Evolutionary conservation across 2,888 invertebrate genomes (phyloP), one percentile per base, ranked within the genome.

Genomic region (Pseudoips prasinana): DNA sequence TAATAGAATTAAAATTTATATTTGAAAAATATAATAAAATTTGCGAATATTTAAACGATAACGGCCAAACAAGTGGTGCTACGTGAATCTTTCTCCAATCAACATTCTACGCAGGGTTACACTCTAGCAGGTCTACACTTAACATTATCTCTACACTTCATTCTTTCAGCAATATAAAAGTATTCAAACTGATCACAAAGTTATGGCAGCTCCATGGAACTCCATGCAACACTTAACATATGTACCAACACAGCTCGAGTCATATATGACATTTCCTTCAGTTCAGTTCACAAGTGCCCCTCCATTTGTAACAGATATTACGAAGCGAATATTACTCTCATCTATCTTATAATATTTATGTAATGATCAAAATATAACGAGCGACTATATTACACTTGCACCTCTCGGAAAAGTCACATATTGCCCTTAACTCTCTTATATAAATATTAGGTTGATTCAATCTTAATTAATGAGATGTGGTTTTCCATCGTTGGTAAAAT

Each of bases 111-210:
- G 77, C 83, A 81, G 70, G n/a, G 55, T 72, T 75, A 78, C 72
- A 82, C 66, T 81, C 87, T 88, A 88, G 86, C 88, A 84, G 67
- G 74, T 85, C 88, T 87, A 88, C 68, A 66, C 85, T 86, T 87
- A 85, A 77, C 72, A 79, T 73, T 82, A 83, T 69, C 64, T 73
- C 71, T 78, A 77, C 73, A 73, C 65, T 76, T 74, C 75, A 78
- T 70, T 73, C 81, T 74, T 71, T 77, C 81, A 77, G 83, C 82
- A 84, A 79, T 86, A 86, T 86, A 88, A 87, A 88, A 87, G 85
- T 88, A 87, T 83, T 87, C 80, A 88, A 87, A 86, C 84, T 74
- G 83, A 87, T 88, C 88, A 87, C 86, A 88, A 75, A 74, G 72
- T 79, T 85, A 86, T 87, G 86, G 87, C 88, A 82, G 85, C 62